Evolutionary conservation across 2,888 invertebrate species (phyloP).

Genomic region (Camponotus fellah): DNA sequence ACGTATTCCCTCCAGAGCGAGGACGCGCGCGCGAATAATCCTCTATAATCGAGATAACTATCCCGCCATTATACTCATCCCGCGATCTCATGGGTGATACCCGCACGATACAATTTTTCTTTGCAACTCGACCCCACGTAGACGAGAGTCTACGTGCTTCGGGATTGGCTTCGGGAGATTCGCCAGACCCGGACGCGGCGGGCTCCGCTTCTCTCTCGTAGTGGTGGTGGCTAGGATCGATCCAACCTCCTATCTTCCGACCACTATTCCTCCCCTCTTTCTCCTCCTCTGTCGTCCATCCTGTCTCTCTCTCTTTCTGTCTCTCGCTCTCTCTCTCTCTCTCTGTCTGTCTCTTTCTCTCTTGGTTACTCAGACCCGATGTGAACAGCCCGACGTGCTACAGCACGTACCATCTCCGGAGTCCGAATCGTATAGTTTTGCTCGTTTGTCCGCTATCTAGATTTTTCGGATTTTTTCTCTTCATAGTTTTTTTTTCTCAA

Average conservation of each 20-base stretch:
- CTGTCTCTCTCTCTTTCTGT: slow-evolving; percentile 22
- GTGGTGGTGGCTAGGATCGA: slow-evolving; percentile 79
- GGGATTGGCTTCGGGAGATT: slow-evolving; percentile 35
- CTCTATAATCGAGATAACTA: slow-evolving; percentile 25
- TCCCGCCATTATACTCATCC: background rate
- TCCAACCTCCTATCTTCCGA: slow-evolving; percentile 75
- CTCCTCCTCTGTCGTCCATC: slow-evolving; percentile 56
- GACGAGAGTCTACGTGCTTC: slow-evolving; percentile 6
- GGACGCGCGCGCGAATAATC: slow-evolving; percentile 5
- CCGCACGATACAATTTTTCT: slow-evolving; percentile 11
- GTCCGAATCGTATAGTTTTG: slow-evolving; percentile 2
- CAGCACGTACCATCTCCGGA: slow-evolving; percentile 36
- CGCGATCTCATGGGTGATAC: background rate
- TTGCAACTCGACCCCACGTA: background rate
- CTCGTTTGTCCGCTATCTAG: slow-evolving; percentile 44
- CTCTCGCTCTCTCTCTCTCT: background rate
- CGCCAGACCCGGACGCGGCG: slow-evolving; percentile 39
- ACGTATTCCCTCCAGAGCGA: background rate
- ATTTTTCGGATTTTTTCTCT: slow-evolving; percentile 13
- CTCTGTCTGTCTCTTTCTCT: background rate
- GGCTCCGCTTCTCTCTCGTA: slow-evolving; percentile 41
- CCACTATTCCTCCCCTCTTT: slow-evolving; percentile 58
- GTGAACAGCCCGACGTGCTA: slow-evolving; percentile 43
- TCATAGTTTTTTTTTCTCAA: background rate
- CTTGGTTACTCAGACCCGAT: slow-evolving; percentile 31